A percentile compares a stretch with the other conserved stretches of the same genome.
These are phyloP conservation scores for Erebia palarica DNA, from an alignment of 2,888 invertebrate genomes.

Conservation along the genomic window DNA sequence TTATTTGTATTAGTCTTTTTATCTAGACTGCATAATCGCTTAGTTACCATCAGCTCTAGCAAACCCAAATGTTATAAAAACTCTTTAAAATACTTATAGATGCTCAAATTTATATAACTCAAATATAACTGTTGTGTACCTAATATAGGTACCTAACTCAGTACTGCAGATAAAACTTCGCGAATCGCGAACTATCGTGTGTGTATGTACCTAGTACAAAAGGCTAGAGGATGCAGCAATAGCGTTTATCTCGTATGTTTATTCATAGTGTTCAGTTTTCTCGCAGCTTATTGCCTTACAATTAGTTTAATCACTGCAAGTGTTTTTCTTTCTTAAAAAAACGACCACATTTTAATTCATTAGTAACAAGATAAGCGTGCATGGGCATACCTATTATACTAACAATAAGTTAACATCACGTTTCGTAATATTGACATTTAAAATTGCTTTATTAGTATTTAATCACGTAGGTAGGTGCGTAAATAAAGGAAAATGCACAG, in stretches of 20 bases:
- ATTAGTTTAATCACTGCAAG: not conserved
- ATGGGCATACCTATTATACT: not conserved
- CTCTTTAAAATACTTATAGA: too few relatives aligned
- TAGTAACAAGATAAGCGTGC: not conserved
- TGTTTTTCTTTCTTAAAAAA: constrained; percentile 1
- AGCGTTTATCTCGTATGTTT: not conserved
- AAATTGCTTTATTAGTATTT: constrained; percentile 4
- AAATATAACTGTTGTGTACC: too few relatives aligned
- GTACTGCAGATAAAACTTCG: too few relatives aligned
- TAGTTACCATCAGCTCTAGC: too few relatives aligned
- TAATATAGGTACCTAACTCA: too few relatives aligned
- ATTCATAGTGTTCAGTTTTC: not conserved
- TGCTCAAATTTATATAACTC: too few relatives aligned
- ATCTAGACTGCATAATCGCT: too few relatives aligned
- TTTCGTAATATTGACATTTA: constrained; percentile 11
- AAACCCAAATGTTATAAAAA: too few relatives aligned
- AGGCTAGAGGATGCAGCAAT: not conserved
- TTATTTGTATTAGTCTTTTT: too few relatives aligned
- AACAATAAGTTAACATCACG: not conserved
- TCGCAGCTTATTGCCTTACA: not conserved
- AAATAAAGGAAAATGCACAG: constrained; percentile 24
- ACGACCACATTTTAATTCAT: not conserved
- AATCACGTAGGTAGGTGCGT: not conserved
- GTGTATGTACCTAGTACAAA: not conserved
- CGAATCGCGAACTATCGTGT: not conserved